phyloP scores from a whole-genome alignment of 2,888 invertebrate genomes.

The Oxyteleia sp. region DNA sequence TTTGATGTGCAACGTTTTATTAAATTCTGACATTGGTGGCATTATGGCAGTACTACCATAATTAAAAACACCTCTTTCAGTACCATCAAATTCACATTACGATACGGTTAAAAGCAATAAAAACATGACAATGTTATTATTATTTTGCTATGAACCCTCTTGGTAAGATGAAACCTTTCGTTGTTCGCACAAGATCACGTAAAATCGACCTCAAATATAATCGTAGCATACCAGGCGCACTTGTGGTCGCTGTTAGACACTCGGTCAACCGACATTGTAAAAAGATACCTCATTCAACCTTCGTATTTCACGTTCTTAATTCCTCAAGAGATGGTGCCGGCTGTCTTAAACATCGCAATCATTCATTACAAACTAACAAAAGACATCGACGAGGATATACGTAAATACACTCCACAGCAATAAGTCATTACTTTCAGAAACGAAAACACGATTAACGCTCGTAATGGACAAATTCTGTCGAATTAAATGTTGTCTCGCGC shows the following conservation, averaged over 20 bases:
- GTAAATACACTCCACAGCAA: slow-evolving; percentile 38
- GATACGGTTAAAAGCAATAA: too few relatives aligned
- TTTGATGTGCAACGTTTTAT: too few relatives aligned
- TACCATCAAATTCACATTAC: too few relatives aligned
- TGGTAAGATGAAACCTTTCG: slow-evolving; percentile 52
- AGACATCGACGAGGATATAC: slow-evolving; percentile 43
- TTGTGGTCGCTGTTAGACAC: slow-evolving; percentile 70
- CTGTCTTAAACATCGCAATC: slow-evolving; percentile 30
- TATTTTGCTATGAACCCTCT: too few relatives aligned
- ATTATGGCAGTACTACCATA: too few relatives aligned
- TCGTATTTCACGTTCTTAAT: slow-evolving; percentile 59
- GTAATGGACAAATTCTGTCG: slow-evolving; percentile 17
- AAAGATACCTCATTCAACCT: slow-evolving; percentile 79
- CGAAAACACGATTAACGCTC: slow-evolving; percentile 54
- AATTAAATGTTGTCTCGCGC: slow-evolving; percentile 15
- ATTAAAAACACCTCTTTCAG: too few relatives aligned
- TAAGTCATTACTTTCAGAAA: slow-evolving; percentile 48
- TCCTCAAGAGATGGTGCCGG: slow-evolving; percentile 20
- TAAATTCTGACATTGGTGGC: too few relatives aligned
- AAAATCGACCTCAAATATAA: slow-evolving; percentile 71
- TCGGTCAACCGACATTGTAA: slow-evolving; percentile 73
- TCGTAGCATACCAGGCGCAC: slow-evolving; percentile 78
- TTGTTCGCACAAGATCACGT: slow-evolving; percentile 43
- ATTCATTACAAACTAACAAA: slow-evolving; percentile 50
- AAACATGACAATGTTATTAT: too few relatives aligned